A percentile compares a stretch with the other conserved stretches of the same genome.
phyloP scores from a whole-genome alignment of 1,140 invertebrate species.

The Holcopasites calliopsidis region DNA sequence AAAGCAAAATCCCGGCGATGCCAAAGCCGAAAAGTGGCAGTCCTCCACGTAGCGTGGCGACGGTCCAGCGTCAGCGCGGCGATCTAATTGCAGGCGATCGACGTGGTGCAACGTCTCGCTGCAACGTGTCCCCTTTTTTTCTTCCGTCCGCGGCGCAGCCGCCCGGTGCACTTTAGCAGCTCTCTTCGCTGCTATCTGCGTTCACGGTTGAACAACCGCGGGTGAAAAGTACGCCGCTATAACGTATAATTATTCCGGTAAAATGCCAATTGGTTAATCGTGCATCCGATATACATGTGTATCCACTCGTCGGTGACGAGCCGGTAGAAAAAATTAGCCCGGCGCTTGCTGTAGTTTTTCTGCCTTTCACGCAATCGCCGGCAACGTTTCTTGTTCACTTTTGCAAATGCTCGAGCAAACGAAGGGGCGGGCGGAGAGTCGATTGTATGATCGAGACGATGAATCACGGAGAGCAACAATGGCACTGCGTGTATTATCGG shows the following conservation, averaged over 20 bases:
- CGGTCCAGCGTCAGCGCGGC: constrained; percentile 10
- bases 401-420: background rate
- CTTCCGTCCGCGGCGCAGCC: background rate
- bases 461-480: background rate
- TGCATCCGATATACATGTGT: constrained; percentile 54
- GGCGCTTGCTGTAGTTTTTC: constrained; percentile 9
- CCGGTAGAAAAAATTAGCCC: constrained; percentile 28
- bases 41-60: constrained; percentile 18
- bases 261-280: constrained; percentile 64
- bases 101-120: constrained; percentile 54
- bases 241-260: constrained; percentile 62
- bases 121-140: constrained; percentile 41
- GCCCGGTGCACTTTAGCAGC: constrained; percentile 42
- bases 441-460: background rate
- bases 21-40: constrained; percentile 41
- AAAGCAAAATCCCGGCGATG: constrained; percentile 22
- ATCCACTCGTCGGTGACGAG: constrained; percentile 36
- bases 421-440: background rate
- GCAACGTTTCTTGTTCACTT: background rate
- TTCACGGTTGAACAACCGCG: constrained; percentile 61
- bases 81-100: constrained; percentile 48
- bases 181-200: constrained; percentile 43
- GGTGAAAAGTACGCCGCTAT: constrained; percentile 54
- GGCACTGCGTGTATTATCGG: no score
- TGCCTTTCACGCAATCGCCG: no score